Percentiles rank a stretch among this genome's conserved stretches.
These are phyloP conservation scores for Aphaenogaster rudis DNA, from an alignment of 1,140 invertebrate genomes.

Conservation along the genomic window DNA sequence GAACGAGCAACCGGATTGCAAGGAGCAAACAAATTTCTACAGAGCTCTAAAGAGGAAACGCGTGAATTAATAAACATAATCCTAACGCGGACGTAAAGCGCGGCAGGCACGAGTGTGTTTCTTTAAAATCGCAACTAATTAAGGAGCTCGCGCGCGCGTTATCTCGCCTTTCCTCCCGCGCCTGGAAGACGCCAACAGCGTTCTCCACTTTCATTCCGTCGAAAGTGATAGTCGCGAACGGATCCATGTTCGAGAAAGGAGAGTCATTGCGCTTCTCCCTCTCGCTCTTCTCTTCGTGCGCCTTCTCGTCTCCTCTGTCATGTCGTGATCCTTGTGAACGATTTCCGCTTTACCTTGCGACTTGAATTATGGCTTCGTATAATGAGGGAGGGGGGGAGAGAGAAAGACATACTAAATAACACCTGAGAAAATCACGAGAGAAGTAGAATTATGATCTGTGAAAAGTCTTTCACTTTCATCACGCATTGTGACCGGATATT, in stretches of 20 bases:
- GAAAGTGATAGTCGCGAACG: slow-evolving; percentile 85
- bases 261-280: slow-evolving; percentile 72
- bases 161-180: slow-evolving; percentile 30
- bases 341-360: slow-evolving; percentile 56
- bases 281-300: slow-evolving; percentile 35
- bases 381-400: background rate
- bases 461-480: background rate
- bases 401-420: background rate
- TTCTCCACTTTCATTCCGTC: slow-evolving; percentile 85
- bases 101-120: background rate
- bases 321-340: slow-evolving; percentile 64
- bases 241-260: slow-evolving; percentile 84
- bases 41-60: background rate
- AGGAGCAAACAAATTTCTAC: background rate
- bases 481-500: background rate
- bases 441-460: slow-evolving; percentile 30
- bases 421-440: background rate
- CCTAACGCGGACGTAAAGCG: background rate
- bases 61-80: slow-evolving; percentile 11
- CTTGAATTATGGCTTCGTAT: background rate
- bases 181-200: slow-evolving; percentile 69
- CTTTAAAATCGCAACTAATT: slow-evolving; percentile 42
- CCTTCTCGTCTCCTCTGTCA: slow-evolving; percentile 69
- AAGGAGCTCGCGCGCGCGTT: background rate
- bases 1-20: background rate